Evolutionary conservation across 1,140 invertebrate species (phyloP).

Genomic region (Papilio polytes): DNA sequence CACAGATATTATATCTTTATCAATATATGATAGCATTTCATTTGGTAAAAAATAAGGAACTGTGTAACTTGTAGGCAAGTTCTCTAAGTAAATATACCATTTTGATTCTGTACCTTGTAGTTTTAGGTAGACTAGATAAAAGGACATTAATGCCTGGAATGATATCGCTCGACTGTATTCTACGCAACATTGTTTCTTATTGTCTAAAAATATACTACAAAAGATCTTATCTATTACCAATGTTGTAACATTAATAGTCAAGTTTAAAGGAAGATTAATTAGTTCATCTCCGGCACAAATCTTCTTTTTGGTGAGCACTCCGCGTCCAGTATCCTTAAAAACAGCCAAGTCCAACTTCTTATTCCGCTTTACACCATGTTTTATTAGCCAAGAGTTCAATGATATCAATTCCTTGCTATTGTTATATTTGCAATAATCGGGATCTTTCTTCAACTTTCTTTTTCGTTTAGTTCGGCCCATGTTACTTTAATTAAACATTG

Average conservation of each 20-base stretch:
- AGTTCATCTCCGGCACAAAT: slow-evolving; percentile 83
- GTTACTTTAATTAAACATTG: slow-evolving; percentile 17
- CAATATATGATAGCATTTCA: slow-evolving; percentile 70
- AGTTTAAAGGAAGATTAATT: slow-evolving; percentile 84
- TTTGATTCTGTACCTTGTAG: slow-evolving; percentile 73
- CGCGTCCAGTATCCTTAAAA: slow-evolving; percentile 85
- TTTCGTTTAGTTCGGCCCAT: slow-evolving; percentile 84
- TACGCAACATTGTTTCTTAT: slow-evolving; percentile 61
- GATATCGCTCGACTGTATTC: slow-evolving; percentile 66
- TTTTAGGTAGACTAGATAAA: slow-evolving; percentile 85
- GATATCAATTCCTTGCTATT: slow-evolving; percentile 67
- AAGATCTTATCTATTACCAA: slow-evolving; percentile 76
- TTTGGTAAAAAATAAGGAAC: slow-evolving; percentile 83
- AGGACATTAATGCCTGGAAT: slow-evolving; percentile 84
- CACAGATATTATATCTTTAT: slow-evolving; percentile 69
- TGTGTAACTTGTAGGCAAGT: slow-evolving; percentile 85
- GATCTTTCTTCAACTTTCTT: slow-evolving; percentile 69
- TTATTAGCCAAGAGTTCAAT: slow-evolving; percentile 81
- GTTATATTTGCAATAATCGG: slow-evolving; percentile 65
- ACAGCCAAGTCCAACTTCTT: slow-evolving; percentile 75
- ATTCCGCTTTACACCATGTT: slow-evolving; percentile 71
- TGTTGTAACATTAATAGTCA: slow-evolving; percentile 85
- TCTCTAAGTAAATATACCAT: slow-evolving; percentile 85
- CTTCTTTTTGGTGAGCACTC: slow-evolving; percentile 84
- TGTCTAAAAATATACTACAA: slow-evolving; percentile 77